Evolutionary conservation across 1,140 invertebrate genomes (phyloP).

Genomic region (Dryas iulia): DNA sequence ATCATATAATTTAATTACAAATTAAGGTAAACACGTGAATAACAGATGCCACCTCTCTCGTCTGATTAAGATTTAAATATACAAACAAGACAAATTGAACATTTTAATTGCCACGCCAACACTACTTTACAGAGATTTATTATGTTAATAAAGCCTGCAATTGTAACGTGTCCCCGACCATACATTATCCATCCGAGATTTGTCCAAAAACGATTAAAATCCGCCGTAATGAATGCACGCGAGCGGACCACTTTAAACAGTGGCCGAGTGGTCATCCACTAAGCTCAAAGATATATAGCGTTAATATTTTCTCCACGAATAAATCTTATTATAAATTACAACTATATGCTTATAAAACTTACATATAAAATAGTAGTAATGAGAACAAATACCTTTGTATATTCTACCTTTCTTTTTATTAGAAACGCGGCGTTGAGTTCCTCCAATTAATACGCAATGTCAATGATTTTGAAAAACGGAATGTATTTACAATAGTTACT

Average conservation of each 20-base stretch:
- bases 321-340: no score
- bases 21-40: background rate
- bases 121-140: slow-evolving; percentile 21
- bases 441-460: no score
- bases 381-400: no score
- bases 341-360: no score
- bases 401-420: no score
- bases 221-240: slow-evolving; percentile 38
- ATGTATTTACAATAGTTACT: no score
- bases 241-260: slow-evolving; percentile 49
- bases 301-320: background rate
- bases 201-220: slow-evolving; percentile 23
- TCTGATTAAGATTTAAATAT: slow-evolving; percentile 3
- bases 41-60: background rate
- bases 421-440: no score
- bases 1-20: no score
- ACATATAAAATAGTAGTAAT: no score
- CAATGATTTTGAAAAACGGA: no score
- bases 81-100: slow-evolving; percentile 9
- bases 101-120: slow-evolving; percentile 12
- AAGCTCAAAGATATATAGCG: background rate
- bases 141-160: slow-evolving; percentile 14
- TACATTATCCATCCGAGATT: slow-evolving; percentile 29
- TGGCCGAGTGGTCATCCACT: background rate
- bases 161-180: slow-evolving; percentile 16